These are phyloP conservation scores for Chymomyza caudatula DNA, from an alignment of 2,888 invertebrate genomes.

Conservation along the genomic window DNA sequence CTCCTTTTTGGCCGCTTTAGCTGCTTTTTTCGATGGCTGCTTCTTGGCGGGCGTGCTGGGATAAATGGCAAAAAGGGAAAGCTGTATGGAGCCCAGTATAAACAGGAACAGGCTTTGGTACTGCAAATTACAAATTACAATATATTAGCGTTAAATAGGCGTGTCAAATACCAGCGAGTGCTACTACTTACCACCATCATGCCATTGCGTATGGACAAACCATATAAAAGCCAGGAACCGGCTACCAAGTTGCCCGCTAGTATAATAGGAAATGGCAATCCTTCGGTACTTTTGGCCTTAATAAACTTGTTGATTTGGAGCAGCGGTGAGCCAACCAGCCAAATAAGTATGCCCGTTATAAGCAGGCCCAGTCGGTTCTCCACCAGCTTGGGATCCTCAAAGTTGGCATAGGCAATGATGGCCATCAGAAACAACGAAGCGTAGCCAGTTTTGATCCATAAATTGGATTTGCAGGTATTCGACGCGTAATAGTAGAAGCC, in stretches of 20 bases:
- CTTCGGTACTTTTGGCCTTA: constrained; percentile 88
- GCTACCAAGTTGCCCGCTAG: constrained; percentile 88
- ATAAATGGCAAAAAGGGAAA: constrained; percentile 84
- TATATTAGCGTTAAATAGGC: background rate
- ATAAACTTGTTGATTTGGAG: constrained; percentile 86
- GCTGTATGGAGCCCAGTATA: constrained; percentile 81
- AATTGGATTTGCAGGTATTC: constrained; percentile 79
- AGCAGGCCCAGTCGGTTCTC: constrained; percentile 86
- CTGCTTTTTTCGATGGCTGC: constrained; percentile 28
- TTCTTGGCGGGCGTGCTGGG: constrained; percentile 79
- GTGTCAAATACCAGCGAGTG: background rate
- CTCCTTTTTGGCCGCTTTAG: constrained; percentile 73
- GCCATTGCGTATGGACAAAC: constrained; percentile 72
- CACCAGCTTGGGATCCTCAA: constrained; percentile 83
- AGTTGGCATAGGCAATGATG: constrained; percentile 82
- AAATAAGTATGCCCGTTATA: constrained; percentile 80
- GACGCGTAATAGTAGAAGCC: constrained; percentile 84
- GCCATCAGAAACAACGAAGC: constrained; percentile 81
- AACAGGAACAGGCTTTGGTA: constrained; percentile 86
- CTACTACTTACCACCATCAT: constrained; percentile 69
- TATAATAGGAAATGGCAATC: constrained; percentile 92
- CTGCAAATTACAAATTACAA: constrained; percentile 78
- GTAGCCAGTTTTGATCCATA: constrained; percentile 81
- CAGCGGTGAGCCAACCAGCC: constrained; percentile 86
- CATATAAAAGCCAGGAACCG: constrained; percentile 75